Conservation (phyloP, 2,888 invertebrate species). For the Chrysotoxum bicinctum region DNA sequence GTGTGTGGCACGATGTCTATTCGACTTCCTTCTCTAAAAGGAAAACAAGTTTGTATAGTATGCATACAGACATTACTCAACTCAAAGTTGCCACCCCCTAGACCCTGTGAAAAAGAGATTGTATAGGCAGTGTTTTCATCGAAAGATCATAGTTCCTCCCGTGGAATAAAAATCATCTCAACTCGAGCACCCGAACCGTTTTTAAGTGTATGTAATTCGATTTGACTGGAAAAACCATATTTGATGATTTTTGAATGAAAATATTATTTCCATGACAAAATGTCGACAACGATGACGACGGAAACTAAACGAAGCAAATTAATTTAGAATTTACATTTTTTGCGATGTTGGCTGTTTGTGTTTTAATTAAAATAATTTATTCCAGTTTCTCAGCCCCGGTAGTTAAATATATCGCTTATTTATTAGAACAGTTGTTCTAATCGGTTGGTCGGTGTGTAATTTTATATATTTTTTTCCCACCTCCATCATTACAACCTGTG, state of each 20-base stretch:
- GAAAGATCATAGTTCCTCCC: constrained; percentile 52
- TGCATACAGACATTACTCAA: constrained; percentile 1
- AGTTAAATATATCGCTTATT: constrained; percentile 55
- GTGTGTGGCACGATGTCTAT: constrained; percentile 40
- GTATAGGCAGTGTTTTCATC: constrained; percentile 30
- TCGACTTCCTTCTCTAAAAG: constrained; percentile 63
- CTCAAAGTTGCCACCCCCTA: constrained; percentile 21
- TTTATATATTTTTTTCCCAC: constrained; percentile 33
- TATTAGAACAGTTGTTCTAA: background rate
- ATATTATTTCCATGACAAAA: background rate
- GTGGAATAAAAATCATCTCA: constrained; percentile 28
- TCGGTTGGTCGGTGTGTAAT: constrained; percentile 17
- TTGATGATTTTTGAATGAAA: background rate
- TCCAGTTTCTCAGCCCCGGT: constrained; percentile 45
- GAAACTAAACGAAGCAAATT: constrained; percentile 47
- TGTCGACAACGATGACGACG: background rate
- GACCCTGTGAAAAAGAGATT: background rate
- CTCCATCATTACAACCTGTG: constrained; percentile 7
- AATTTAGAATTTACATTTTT: constrained; percentile 34
- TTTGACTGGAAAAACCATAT: constrained; percentile 17
- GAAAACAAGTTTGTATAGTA: constrained; percentile 51
- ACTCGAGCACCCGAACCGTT: background rate
- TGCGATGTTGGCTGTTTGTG: constrained; percentile 11
- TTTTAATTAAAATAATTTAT: constrained; percentile 35
- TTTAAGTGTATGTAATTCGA: constrained; percentile 12